Evolutionary conservation across 2,888 invertebrate species (phyloP).

Genomic region (Nymphalis polychloros): DNA sequence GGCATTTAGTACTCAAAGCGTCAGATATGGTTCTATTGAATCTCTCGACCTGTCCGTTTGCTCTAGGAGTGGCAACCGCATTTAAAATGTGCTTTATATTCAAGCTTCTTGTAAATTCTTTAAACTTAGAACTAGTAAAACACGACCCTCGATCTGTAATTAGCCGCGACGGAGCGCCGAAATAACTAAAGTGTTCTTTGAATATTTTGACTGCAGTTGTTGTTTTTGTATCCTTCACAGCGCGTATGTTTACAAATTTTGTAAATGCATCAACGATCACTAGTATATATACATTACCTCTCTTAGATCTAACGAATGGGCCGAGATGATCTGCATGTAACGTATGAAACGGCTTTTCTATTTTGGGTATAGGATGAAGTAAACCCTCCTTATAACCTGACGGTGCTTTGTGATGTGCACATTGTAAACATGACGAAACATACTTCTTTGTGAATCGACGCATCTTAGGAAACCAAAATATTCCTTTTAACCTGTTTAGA

Average conservation of each 20-base stretch:
- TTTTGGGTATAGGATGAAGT: constrained; percentile 6
- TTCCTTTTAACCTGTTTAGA: constrained; percentile 16
- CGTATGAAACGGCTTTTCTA: constrained; percentile 7
- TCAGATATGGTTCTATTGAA: not conserved
- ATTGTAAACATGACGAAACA: not conserved
- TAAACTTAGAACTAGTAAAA: not conserved
- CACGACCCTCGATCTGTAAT: not conserved
- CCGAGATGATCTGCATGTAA: constrained; percentile 6
- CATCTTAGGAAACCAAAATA: constrained; percentile 19
- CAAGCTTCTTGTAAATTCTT: not conserved
- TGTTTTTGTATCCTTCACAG: too few species aligned
- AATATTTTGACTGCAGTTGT: not conserved
- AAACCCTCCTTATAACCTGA: not conserved
- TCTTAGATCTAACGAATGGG: not conserved
- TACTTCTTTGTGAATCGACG: not conserved
- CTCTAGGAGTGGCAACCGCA: constrained; percentile 8
- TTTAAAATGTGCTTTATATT: not conserved
- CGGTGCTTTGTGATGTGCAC: not conserved
- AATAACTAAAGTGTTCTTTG: not conserved
- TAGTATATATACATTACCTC: too few species aligned
- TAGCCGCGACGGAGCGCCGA: not conserved
- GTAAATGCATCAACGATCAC: too few species aligned
- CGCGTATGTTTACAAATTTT: too few species aligned
- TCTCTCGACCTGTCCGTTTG: constrained; percentile 50
- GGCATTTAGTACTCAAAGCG: not conserved